These are phyloP conservation scores for Luperina testacea DNA, from an alignment of 2,888 invertebrate species.

Conservation along the genomic window DNA sequence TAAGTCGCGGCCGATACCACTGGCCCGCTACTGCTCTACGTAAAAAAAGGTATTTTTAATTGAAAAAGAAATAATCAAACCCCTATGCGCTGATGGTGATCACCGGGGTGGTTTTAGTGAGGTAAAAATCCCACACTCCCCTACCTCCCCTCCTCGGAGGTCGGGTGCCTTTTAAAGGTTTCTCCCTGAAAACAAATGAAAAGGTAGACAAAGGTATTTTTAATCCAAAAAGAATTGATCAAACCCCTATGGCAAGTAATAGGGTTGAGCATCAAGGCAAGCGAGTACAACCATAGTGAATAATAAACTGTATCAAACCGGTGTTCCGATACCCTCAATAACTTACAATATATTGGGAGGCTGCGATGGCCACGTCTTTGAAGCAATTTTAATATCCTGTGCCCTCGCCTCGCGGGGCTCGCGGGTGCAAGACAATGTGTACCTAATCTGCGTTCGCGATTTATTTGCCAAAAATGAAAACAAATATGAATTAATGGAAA, in stretches of 20 bases:
- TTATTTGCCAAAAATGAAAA: too few species aligned
- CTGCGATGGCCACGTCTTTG: slow-evolving; percentile 46
- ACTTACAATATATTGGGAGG: background rate
- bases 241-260: too few species aligned
- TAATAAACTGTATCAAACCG: background rate
- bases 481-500: too few species aligned
- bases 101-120: too few species aligned
- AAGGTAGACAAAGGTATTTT: background rate
- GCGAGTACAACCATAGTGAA: background rate
- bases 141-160: too few species aligned
- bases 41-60: background rate
- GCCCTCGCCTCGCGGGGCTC: slow-evolving; percentile 15
- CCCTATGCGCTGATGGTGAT: too few species aligned
- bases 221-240: background rate
- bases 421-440: background rate
- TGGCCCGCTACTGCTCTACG: background rate
- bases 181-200: too few species aligned
- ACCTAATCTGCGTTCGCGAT: too few species aligned
- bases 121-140: too few species aligned
- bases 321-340: slow-evolving; percentile 11
- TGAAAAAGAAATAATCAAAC: background rate
- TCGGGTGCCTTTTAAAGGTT: too few species aligned
- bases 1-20: background rate
- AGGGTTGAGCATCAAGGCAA: background rate
- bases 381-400: slow-evolving; percentile 54